These are phyloP conservation scores for Oscheius sp. DNA, from an alignment of 2,888 invertebrate species.

Conservation along the genomic window DNA sequence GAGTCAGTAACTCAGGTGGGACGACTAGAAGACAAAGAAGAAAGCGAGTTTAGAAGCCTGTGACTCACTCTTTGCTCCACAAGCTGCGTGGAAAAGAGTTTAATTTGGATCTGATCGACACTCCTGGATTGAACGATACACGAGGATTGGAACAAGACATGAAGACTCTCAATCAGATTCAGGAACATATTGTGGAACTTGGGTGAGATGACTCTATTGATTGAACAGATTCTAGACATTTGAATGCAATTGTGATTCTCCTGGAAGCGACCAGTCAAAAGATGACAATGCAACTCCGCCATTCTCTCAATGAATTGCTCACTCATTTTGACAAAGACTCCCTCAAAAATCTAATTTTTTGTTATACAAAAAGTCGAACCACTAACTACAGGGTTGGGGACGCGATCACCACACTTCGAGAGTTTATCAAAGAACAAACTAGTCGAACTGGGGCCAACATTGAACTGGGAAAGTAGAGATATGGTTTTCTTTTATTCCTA, in stretches of 20 bases:
- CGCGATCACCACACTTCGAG: background rate
- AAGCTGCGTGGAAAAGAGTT: too few relatives aligned
- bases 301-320: constrained; percentile 55
- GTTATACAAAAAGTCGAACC: constrained; percentile 48
- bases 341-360: constrained; percentile 51
- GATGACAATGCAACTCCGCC: constrained; percentile 40
- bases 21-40: background rate
- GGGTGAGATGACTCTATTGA: background rate
- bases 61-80: background rate
- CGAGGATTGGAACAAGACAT: constrained; percentile 2
- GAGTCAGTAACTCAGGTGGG: background rate
- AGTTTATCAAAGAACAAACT: background rate
- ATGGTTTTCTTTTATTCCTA: too few relatives aligned
- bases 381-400: background rate
- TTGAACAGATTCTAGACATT: background rate
- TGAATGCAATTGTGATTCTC: constrained; percentile 46
- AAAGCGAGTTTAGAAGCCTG: background rate
- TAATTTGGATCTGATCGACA: background rate
- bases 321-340: constrained; percentile 49
- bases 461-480: too few relatives aligned
- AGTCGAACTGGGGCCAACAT: background rate
- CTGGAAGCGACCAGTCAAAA: constrained; percentile 40
- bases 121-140: background rate
- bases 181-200: background rate
- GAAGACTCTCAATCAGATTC: background rate